phyloP scores from a whole-genome alignment of 2,797 vertebrate genomes.

The Cephalopachus bancanus region DNA sequence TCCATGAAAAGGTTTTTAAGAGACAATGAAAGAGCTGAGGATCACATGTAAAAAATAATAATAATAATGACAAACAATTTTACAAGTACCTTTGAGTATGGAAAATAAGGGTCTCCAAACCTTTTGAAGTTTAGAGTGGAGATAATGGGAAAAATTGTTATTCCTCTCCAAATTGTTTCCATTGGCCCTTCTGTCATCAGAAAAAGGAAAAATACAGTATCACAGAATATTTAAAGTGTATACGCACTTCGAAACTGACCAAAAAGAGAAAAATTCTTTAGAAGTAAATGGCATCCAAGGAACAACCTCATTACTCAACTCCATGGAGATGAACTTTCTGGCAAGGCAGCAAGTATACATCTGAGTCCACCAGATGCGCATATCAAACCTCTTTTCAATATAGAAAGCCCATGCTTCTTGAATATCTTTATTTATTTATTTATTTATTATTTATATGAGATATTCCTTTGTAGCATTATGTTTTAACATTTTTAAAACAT shows the following conservation, averaged over 20 bases:
- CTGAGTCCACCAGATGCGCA: slow-evolving; percentile 41
- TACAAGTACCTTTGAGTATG: not conserved
- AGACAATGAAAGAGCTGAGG: not conserved
- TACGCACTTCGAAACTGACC: slow-evolving; percentile 22
- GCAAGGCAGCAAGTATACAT: not conserved
- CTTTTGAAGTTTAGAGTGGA: not conserved
- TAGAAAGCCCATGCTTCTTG: too few relatives aligned
- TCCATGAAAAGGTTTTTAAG: not conserved
- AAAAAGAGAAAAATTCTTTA: slow-evolving; percentile 57
- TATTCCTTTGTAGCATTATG: not conserved
- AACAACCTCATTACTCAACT: slow-evolving; percentile 62
- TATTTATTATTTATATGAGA: not conserved
- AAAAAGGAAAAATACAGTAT: not conserved
- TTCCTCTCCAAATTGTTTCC: not conserved
- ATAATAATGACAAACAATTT: not conserved
- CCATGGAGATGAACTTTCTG: slow-evolving; percentile 53
- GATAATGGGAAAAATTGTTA: not conserved
- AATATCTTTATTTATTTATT: not conserved
- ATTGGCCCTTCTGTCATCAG: not conserved
- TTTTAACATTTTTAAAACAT: slow-evolving; percentile 44
- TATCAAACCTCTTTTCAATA: not conserved
- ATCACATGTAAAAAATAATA: not conserved
- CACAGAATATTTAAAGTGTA: slow-evolving; percentile 50
- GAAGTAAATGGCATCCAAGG: slow-evolving; percentile 31
- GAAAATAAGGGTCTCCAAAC: not conserved